Evolutionary conservation across 1,140 invertebrate species (phyloP), one percentile per base, ranked within the genome.

Genomic region (Ectropis grisescens): DNA sequence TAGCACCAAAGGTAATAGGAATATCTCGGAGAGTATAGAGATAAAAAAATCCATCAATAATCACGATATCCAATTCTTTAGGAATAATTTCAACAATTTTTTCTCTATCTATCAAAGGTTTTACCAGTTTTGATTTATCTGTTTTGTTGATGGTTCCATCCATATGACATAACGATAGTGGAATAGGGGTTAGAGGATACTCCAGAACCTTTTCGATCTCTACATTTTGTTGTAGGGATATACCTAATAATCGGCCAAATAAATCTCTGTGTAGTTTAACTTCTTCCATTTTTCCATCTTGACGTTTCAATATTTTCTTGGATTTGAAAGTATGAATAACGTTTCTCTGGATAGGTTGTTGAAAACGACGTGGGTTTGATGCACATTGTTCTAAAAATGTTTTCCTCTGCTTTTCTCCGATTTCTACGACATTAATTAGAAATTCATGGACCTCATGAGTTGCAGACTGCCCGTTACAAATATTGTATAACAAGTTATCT

Each of bases 401-500:
- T 9, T 47, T 16, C 15, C 29, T 12, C 8, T 36, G 13, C 13
- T 22, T 16, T 19, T 32, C 31, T 12, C 51, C 47, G 25, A 24
- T 31, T 28, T 37, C 19, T 44, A 41, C 28, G 32, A 49, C 30
- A 37, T 48, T 42, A 3, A 54, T 14, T 13, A 49, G 26, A 15
- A 40, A 49, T 11, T 26, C 29, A 7, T 19, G n/a, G 23, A 31
- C 16, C 13, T 37, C 15, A 11, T 5, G 13, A 15, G 37, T 16
- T 19, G 25, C 37, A 27, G 29, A 14, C n/a, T 31, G 13, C 11
- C 22, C 14, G 32, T 23, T 48, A 28, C 16, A 26, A 11, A 43
- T 48, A n/a, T 48, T 48, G 25, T 36, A 48, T 7, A 43, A 28
- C 41, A 43, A 43, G 31, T 49, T 42, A 51, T 55, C 43, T 26